Percentiles rank a stretch among this genome's conserved stretches.
These are phyloP conservation scores for Diarsia brunnea DNA, from an alignment of 2,888 invertebrate genomes.

Conservation along the genomic window DNA sequence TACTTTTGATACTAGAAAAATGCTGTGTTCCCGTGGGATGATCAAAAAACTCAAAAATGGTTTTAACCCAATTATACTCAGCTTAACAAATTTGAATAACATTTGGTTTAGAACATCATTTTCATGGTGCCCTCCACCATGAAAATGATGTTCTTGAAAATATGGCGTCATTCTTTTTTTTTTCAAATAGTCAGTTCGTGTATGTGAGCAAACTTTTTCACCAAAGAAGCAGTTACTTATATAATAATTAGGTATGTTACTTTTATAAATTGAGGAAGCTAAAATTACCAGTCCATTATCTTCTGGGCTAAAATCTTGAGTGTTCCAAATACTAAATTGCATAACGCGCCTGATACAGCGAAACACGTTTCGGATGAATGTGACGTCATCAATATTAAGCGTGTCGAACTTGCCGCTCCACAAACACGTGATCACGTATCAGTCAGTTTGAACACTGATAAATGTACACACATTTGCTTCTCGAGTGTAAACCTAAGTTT, in stretches of 20 bases:
- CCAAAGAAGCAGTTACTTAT: too few relatives aligned
- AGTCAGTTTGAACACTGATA: slow-evolving; percentile 39
- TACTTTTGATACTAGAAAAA: too few relatives aligned
- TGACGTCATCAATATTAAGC: slow-evolving; percentile 49
- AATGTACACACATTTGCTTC: slow-evolving; percentile 50
- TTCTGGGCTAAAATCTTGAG: neutral
- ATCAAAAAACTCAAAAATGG: too few relatives aligned
- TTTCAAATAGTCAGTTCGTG: too few relatives aligned
- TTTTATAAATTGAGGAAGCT: neutral
- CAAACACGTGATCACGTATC: slow-evolving; percentile 43
- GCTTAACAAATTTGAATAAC: too few relatives aligned
- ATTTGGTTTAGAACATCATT: too few relatives aligned
- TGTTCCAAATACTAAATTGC: neutral
- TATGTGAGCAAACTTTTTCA: too few relatives aligned
- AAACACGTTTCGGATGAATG: slow-evolving; percentile 25
- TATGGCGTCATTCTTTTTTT: too few relatives aligned
- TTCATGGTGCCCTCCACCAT: too few relatives aligned
- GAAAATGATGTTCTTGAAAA: too few relatives aligned
- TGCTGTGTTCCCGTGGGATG: too few relatives aligned
- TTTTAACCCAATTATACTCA: too few relatives aligned
- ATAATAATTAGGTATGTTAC: neutral
- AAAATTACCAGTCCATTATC: neutral
- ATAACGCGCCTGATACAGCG: neutral
- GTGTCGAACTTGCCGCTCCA: slow-evolving; percentile 32
- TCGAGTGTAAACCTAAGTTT: slow-evolving; percentile 31